Percentiles rank a stretch among this genome's conserved stretches.
Evolutionary conservation across 2,113 vertebrate species (phyloP).

Genomic region (Proteles cristata): DNA sequence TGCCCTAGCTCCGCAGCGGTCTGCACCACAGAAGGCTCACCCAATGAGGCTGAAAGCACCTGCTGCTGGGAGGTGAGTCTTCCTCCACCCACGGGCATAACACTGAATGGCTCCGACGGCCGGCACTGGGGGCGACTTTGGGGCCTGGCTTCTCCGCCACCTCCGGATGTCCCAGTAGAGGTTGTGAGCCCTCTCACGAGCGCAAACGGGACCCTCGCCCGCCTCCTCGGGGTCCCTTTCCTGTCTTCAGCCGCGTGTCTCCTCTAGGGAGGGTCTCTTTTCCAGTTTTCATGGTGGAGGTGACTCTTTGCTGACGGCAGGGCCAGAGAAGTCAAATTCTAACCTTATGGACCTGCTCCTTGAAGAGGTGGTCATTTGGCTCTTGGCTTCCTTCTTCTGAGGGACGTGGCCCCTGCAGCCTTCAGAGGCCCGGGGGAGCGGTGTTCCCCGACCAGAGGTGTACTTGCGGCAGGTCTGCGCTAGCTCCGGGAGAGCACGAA

Average conservation of each 20-base stretch:
- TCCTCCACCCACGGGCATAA: background rate
- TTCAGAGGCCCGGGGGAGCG: constrained; percentile 84
- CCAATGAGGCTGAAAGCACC: background rate
- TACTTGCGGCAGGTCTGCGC: background rate
- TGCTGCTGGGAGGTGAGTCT: background rate
- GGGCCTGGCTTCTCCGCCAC: constrained; percentile 24
- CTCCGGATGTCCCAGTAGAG: constrained; percentile 88
- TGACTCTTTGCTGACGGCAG: constrained; percentile 79
- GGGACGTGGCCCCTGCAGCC: constrained; percentile 81
- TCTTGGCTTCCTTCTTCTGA: constrained; percentile 6
- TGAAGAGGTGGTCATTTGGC: constrained; percentile 38
- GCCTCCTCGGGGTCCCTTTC: constrained; percentile 44
- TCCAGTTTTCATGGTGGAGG: constrained; percentile 87
- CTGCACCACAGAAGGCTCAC: background rate
- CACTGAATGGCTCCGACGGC: background rate
- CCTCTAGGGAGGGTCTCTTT: constrained; percentile 82
- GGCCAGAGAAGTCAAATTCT: constrained; percentile 90
- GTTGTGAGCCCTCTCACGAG: constrained; percentile 83
- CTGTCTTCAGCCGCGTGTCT: constrained; percentile 65
- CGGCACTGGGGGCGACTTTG: background rate
- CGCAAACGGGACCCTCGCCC: constrained; percentile 19
- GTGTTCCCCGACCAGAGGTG: constrained; percentile 61
- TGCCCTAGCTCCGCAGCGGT: background rate
- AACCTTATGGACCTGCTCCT: constrained; percentile 85
- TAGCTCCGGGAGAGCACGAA: background rate